Conservation (phyloP, 2,797 vertebrate species). For the Choloepus didactylus region DNA sequence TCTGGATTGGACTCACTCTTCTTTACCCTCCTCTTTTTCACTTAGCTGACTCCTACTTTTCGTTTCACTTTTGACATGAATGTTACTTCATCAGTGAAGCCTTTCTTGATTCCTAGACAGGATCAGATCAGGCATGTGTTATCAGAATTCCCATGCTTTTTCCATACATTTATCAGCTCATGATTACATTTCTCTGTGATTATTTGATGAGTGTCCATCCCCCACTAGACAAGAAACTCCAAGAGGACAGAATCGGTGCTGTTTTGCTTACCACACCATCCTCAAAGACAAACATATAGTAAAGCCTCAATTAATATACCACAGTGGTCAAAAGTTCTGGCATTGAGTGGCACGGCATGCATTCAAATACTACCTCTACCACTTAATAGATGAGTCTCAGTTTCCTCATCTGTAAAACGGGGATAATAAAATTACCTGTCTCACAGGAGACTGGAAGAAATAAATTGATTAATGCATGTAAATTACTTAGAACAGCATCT, state of each 20-base stretch:
- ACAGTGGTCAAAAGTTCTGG: background rate
- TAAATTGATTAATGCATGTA: background rate
- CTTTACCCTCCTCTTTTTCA: background rate
- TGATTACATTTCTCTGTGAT: background rate
- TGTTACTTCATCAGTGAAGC: background rate
- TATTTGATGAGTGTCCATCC: background rate
- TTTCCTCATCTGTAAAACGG: background rate
- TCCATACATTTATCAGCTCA: background rate
- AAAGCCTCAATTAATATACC: background rate
- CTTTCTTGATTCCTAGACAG: background rate
- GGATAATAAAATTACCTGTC: background rate
- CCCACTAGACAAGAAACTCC: background rate
- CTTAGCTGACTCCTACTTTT: background rate
- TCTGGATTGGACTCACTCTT: background rate
- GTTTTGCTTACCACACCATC: background rate
- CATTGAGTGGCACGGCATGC: background rate
- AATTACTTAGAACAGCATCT: constrained; percentile 6
- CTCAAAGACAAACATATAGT: background rate
- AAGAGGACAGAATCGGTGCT: background rate
- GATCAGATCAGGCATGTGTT: background rate
- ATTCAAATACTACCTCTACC: background rate
- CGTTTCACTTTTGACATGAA: background rate
- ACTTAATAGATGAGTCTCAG: background rate
- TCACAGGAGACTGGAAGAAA: background rate
- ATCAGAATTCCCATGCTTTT: background rate